Evolutionary conservation across 2,113 vertebrate genomes (phyloP).

Genomic region (Genyomyrus donnyi): DNA sequence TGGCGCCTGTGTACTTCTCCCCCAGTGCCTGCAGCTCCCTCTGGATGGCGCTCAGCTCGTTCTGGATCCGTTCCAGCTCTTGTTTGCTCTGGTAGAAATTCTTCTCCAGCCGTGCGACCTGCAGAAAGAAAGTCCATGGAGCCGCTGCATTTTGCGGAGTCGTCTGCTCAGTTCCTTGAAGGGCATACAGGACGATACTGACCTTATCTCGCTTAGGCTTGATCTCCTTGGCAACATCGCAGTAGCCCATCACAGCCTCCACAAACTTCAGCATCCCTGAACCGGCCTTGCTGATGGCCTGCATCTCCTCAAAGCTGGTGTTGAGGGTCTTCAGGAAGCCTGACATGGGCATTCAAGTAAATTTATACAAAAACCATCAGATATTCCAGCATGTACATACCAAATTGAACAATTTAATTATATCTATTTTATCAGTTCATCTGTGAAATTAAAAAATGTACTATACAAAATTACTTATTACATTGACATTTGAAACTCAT

Average conservation of each 20-base stretch:
- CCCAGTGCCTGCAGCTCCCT: slow-evolving; percentile 72
- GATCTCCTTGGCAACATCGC: slow-evolving; percentile 78
- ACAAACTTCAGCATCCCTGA: slow-evolving; percentile 94
- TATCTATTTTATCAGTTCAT: neutral
- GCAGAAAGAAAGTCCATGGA: neutral
- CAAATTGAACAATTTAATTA: neutral
- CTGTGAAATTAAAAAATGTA: neutral
- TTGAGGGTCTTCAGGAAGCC: slow-evolving; percentile 77
- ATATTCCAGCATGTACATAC: neutral
- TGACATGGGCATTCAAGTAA: slow-evolving; percentile 33
- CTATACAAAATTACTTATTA: neutral
- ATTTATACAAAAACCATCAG: neutral
- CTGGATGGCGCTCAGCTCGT: slow-evolving; percentile 70
- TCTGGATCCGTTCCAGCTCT: slow-evolving; percentile 78
- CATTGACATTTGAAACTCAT: neutral
- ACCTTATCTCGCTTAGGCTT: slow-evolving; percentile 95
- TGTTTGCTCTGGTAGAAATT: slow-evolving; percentile 76
- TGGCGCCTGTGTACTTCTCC: slow-evolving; percentile 72
- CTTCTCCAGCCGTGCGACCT: slow-evolving; percentile 85
- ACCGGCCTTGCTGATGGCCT: slow-evolving; percentile 84
- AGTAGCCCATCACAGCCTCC: slow-evolving; percentile 86
- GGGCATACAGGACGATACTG: neutral
- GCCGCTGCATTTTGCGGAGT: neutral
- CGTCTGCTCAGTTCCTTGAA: neutral
- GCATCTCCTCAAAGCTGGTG: slow-evolving; percentile 81